Percentiles rank a stretch among this genome's conserved stretches.
These are phyloP conservation scores for Automeris io DNA, from an alignment of 2,888 invertebrate genomes.

Conservation along the genomic window DNA sequence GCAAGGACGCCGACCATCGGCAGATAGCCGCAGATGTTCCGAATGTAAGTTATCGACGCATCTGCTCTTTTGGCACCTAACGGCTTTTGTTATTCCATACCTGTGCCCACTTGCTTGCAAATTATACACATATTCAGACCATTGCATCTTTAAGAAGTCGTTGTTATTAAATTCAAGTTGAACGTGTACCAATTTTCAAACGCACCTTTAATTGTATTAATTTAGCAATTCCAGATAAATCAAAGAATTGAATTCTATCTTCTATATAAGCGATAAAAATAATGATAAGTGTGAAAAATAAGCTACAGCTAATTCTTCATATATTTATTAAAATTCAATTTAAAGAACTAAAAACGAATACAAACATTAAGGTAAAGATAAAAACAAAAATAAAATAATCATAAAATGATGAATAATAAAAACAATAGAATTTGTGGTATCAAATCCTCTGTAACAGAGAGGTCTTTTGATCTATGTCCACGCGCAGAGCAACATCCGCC, in stretches of 20 bases:
- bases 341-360: too few relatives aligned
- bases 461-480: slow-evolving; percentile 30
- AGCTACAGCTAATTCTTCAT: too few relatives aligned
- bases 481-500: slow-evolving; percentile 55
- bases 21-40: slow-evolving; percentile 24
- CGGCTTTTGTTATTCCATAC: slow-evolving; percentile 4
- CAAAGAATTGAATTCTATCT: too few relatives aligned
- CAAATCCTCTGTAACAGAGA: background rate
- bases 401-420: too few relatives aligned
- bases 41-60: slow-evolving; percentile 6
- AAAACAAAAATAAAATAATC: too few relatives aligned
- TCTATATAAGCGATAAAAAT: too few relatives aligned
- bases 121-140: background rate
- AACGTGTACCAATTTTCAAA: background rate
- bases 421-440: background rate
- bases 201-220: too few relatives aligned
- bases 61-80: slow-evolving; percentile 9
- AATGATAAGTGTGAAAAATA: too few relatives aligned
- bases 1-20: slow-evolving; percentile 23
- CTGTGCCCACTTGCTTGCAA: background rate
- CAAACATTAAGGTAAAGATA: too few relatives aligned
- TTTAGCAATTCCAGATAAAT: too few relatives aligned
- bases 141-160: background rate
- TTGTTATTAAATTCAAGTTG: background rate
- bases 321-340: too few relatives aligned